Conservation (phyloP, 2,888 invertebrate species). For the Polyommatus icarus region DNA sequence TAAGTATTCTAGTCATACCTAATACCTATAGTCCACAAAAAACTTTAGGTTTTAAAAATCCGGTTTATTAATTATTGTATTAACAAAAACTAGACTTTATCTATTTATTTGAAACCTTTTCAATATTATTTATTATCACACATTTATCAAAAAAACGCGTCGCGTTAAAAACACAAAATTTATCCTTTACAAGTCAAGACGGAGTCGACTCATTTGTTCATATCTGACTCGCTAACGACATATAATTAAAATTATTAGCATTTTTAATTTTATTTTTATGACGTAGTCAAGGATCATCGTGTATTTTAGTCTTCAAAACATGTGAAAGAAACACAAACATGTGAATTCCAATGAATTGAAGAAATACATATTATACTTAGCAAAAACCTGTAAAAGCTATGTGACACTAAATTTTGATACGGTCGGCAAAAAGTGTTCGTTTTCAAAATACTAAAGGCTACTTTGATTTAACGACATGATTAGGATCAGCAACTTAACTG, state of each 20-base stretch:
- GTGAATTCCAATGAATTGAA: background rate
- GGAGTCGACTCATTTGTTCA: background rate
- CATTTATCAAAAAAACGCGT: background rate
- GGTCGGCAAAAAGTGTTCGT: background rate
- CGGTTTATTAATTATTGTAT: background rate
- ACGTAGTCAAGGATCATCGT: background rate
- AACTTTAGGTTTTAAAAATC: background rate
- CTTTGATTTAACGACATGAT: background rate
- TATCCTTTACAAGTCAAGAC: background rate
- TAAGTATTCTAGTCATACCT: background rate
- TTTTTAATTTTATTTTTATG: background rate
- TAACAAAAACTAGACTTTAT: background rate
- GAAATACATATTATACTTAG: too few relatives aligned
- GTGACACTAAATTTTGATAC: background rate
- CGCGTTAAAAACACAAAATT: background rate
- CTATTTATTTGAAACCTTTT: background rate
- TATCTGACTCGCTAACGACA: slow-evolving; percentile 7
- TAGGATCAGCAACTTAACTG: background rate
- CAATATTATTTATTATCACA: background rate
- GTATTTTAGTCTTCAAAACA: background rate
- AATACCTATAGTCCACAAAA: background rate
- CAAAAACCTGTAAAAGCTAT: background rate
- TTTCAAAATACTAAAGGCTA: background rate
- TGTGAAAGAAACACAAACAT: background rate
- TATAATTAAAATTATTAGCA: background rate